Conservation (phyloP, 2,113 vertebrate genomes). For the Carlito syrichta region DNA sequence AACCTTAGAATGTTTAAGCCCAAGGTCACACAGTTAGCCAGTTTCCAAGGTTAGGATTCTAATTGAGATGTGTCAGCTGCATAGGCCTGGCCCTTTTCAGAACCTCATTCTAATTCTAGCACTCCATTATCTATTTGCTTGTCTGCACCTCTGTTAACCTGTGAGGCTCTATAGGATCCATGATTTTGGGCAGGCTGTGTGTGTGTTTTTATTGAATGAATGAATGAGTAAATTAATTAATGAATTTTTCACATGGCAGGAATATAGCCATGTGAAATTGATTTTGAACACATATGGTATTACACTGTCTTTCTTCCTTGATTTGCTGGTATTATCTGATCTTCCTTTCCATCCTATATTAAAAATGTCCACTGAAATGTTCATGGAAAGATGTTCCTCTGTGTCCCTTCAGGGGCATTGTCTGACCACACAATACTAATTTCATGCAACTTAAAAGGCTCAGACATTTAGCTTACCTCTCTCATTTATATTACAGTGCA, state of each 20-base stretch:
- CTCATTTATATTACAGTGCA: background rate
- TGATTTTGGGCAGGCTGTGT: background rate
- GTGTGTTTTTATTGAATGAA: background rate
- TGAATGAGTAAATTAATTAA: background rate
- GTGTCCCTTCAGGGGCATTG: background rate
- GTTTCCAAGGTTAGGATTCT: background rate
- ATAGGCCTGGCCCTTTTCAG: background rate
- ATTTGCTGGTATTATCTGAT: background rate
- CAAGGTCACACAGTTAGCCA: background rate
- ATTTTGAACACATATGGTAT: background rate
- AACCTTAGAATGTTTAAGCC: background rate
- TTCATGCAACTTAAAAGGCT: constrained; percentile 15
- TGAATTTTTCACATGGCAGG: background rate
- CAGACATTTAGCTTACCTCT: background rate
- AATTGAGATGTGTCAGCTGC: background rate
- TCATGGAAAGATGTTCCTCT: background rate
- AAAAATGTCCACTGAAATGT: background rate
- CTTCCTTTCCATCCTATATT: background rate
- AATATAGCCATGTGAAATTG: background rate
- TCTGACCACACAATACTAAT: constrained; percentile 8
- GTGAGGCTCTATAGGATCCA: background rate
- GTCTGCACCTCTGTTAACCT: background rate
- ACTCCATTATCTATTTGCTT: background rate
- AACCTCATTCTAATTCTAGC: background rate
- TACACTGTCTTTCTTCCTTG: background rate